phyloP scores from a whole-genome alignment of 2,113 vertebrate species.

The Alligator mississippiensis region DNA sequence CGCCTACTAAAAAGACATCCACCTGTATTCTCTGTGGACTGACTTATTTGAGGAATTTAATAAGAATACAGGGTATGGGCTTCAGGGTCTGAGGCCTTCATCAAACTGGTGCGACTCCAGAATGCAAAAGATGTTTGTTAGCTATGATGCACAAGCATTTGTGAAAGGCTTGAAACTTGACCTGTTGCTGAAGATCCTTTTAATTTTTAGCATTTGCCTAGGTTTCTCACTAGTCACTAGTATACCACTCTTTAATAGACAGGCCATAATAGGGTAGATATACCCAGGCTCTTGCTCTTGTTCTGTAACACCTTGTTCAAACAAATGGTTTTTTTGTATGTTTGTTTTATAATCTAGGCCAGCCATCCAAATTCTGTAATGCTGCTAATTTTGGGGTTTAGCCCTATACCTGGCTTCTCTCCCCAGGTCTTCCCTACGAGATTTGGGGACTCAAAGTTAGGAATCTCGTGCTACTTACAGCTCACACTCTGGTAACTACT shows the following conservation, averaged over 20 bases:
- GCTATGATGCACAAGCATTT: conserved; percentile 32
- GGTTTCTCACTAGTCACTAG: conserved; percentile 8
- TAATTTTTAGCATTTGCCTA: not conserved
- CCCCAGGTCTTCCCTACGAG: not conserved
- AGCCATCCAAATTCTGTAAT: not conserved
- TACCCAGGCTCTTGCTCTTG: conserved; percentile 37
- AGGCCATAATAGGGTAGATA: conserved; percentile 46
- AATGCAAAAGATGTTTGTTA: not conserved
- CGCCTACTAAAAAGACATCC: fast-evolving
- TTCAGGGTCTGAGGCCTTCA: not conserved
- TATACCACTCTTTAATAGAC: conserved; percentile 32
- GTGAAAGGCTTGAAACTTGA: conserved; percentile 39
- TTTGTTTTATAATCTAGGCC: conserved; percentile 12
- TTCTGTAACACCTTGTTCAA: conserved; percentile 58
- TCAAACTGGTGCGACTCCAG: conserved; percentile 19
- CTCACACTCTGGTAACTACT: not conserved
- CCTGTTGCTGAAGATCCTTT: conserved; percentile 39
- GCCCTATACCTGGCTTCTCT: not conserved
- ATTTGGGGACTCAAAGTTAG: not conserved
- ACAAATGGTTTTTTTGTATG: not conserved
- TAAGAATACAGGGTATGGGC: fast-evolving
- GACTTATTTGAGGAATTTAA: fast-evolving
- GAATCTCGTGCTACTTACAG: not conserved
- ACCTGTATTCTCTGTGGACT: fast-evolving
- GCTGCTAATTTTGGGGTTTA: fast-evolving